phyloP scores from a whole-genome alignment of 2,113 vertebrate species.

The Gymnogyps californianus region DNA sequence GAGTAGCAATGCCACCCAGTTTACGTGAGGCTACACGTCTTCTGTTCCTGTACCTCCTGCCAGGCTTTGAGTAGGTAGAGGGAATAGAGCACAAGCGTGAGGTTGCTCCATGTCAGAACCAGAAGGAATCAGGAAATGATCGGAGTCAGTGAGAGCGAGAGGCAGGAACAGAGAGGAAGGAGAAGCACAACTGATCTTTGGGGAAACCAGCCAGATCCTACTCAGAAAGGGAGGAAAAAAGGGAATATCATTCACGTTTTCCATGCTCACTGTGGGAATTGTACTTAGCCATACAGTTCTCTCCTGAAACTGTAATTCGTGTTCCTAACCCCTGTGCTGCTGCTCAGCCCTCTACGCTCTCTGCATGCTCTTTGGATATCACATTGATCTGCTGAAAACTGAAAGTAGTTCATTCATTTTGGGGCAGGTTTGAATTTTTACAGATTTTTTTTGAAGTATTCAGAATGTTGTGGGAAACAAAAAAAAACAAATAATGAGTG shows the following conservation, averaged over 20 bases:
- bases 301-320: background rate
- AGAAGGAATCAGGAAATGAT: background rate
- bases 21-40: background rate
- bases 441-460: background rate
- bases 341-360: background rate
- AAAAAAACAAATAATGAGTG: background rate
- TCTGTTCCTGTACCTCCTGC: background rate
- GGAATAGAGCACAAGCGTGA: background rate
- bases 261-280: background rate
- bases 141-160: background rate
- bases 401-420: background rate
- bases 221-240: background rate
- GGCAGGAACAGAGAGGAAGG: background rate
- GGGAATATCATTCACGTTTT: background rate
- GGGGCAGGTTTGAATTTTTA: background rate
- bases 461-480: background rate
- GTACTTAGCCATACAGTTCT: background rate
- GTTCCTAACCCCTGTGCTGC: background rate
- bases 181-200: background rate
- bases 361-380: background rate
- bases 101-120: background rate
- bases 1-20: background rate
- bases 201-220: background rate
- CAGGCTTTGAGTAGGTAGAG: background rate
- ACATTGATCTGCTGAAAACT: background rate